Conservation (phyloP, 1,140 invertebrate genomes). For the Aleiodes sp. region DNA sequence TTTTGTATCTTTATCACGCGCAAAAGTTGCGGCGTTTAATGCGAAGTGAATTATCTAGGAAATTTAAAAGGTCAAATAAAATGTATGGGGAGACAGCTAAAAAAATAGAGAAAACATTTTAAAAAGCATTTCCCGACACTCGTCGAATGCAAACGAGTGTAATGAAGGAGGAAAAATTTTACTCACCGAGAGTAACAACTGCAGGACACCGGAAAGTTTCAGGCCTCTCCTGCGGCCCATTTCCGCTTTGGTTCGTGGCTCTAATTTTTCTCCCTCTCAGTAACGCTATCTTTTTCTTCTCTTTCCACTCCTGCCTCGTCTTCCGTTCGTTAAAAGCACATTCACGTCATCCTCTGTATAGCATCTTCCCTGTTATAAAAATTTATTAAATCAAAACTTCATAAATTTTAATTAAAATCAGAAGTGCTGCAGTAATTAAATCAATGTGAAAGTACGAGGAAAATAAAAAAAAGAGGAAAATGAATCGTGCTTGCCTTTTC, state of each 20-base stretch:
- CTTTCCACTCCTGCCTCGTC: not conserved
- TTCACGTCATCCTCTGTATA: not conserved
- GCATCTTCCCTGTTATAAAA: not conserved
- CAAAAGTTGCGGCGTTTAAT: too few species aligned
- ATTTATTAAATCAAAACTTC: not conserved
- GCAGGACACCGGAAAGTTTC: slow-evolving; percentile 2
- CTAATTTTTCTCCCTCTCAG: slow-evolving; percentile 24
- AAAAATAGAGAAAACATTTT: not conserved
- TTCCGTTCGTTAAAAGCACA: not conserved
- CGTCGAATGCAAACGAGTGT: not conserved
- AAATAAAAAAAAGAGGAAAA: not conserved
- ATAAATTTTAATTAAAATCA: not conserved
- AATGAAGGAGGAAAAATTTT: not conserved
- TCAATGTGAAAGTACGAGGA: too few species aligned
- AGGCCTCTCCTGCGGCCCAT: slow-evolving; percentile 4
- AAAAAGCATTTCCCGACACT: not conserved
- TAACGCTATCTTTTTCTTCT: slow-evolving; percentile 32
- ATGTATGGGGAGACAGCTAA: not conserved
- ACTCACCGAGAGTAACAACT: not conserved
- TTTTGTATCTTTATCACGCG: too few species aligned
- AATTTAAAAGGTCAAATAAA: not conserved
- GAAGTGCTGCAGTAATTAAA: too few species aligned
- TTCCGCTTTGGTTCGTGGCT: not conserved
- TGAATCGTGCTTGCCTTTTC: not conserved
- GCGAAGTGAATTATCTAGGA: not conserved